Percentiles rank a stretch among this genome's conserved stretches.
These are phyloP conservation scores for Amphilophus citrinellus DNA, from an alignment of 2,113 vertebrate species.

Conservation along the genomic window DNA sequence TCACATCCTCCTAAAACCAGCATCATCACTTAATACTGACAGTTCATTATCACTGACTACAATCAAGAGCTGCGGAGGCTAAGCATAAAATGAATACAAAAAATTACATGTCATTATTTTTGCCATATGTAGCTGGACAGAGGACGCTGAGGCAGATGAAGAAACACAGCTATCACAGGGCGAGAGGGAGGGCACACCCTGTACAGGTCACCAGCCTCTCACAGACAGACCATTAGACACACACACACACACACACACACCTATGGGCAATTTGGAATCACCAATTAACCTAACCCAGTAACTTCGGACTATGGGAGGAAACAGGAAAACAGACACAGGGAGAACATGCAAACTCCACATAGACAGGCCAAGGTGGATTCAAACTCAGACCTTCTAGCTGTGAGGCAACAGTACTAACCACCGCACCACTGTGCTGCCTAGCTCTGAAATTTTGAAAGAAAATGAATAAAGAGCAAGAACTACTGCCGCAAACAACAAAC, in stretches of 20 bases:
- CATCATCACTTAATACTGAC: slow-evolving; percentile 18
- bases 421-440: background rate
- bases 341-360: no score
- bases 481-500: background rate
- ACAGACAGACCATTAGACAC: no score
- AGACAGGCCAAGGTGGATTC: no score
- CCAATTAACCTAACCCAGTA: no score
- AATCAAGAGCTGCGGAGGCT: background rate
- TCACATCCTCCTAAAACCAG: slow-evolving; percentile 22
- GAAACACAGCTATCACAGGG: background rate
- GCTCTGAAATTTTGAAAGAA: background rate
- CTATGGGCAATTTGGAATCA: no score
- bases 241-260: no score
- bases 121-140: background rate
- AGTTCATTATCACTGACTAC: slow-evolving; percentile 20
- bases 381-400: no score
- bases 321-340: no score
- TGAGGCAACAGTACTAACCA: no score
- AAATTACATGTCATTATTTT: background rate
- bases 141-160: background rate
- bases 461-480: background rate
- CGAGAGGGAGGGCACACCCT: no score
- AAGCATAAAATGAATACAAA: background rate
- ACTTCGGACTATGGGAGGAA: no score
- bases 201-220: no score